A percentile compares a stretch with the other conserved stretches of the same genome.
These are phyloP conservation scores for Microplitis manilae DNA, from an alignment of 2,888 invertebrate genomes.

Conservation along the genomic window DNA sequence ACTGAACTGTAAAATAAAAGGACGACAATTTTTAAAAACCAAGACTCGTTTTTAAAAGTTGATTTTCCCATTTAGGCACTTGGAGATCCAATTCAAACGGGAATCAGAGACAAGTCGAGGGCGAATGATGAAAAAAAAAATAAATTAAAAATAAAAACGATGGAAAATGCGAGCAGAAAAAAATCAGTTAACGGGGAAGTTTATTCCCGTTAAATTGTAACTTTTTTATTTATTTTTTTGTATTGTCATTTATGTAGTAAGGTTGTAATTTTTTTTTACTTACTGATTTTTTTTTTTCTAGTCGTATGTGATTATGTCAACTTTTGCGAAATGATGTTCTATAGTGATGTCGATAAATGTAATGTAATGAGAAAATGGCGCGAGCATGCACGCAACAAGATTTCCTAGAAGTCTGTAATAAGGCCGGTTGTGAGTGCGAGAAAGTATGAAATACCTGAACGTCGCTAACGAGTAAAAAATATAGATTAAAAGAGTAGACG, in stretches of 20 bases:
- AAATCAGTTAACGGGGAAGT: neutral
- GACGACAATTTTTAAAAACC: neutral
- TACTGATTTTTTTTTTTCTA: neutral
- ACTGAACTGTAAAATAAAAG: neutral
- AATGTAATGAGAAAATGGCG: conserved; percentile 42
- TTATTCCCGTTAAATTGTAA: conserved; percentile 26
- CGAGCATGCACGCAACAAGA: conserved; percentile 40
- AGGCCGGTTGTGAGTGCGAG: conserved; percentile 41
- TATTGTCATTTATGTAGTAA: neutral
- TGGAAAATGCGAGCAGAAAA: conserved; percentile 25
- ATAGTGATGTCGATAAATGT: conserved; percentile 6
- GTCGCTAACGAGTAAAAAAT: conserved; percentile 38
- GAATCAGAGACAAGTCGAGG: conserved; percentile 6
- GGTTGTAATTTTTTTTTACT: neutral
- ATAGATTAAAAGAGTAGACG: conserved; percentile 19
- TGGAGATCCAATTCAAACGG: conserved; percentile 26
- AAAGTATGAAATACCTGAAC: conserved; percentile 45
- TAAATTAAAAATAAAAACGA: conserved; percentile 1
- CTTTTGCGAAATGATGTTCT: conserved; percentile 27
- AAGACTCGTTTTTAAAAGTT: neutral
- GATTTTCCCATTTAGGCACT: conserved; percentile 19
- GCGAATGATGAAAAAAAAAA: conserved; percentile 7
- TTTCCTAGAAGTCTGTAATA: conserved; percentile 43
- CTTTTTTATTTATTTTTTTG: neutral
- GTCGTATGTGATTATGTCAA: conserved; percentile 19